These are phyloP conservation scores for Oncorhynchus mykiss DNA, from an alignment of 2,113 vertebrate genomes.

Conservation along the genomic window DNA sequence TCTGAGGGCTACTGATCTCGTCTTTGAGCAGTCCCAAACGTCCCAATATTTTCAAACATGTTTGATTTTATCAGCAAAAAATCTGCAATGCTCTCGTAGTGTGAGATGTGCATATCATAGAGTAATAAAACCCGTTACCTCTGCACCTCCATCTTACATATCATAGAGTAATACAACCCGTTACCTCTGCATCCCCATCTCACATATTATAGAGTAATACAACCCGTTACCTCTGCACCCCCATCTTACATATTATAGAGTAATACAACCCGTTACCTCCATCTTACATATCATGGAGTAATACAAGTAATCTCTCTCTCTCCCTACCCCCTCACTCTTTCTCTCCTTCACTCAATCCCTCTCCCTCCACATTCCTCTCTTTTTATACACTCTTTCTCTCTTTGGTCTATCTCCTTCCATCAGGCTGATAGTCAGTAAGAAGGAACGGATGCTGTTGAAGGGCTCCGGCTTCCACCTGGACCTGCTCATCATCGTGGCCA, in stretches of 20 bases:
- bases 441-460: conserved; percentile 92
- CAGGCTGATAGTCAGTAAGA: conserved; percentile 92
- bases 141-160: background rate
- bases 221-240: background rate
- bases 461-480: conserved; percentile 97
- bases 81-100: no score
- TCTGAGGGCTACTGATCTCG: no score
- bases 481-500: conserved; percentile 88
- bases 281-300: no score
- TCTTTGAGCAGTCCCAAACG: no score
- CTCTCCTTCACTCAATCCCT: no score
- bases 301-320: no score
- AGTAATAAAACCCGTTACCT: background rate
- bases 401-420: background rate
- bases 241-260: background rate
- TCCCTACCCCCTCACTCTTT: background rate
- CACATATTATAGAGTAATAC: background rate
- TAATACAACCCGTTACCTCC: background rate
- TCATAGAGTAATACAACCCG: no score
- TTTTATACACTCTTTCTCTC: background rate
- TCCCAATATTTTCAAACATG: no score
- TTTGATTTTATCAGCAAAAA: no score
- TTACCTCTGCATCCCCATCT: background rate
- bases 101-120: background rate
- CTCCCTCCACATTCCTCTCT: background rate